phyloP scores from a whole-genome alignment of 2,113 vertebrate species.

The Cricetomys ansorgei region DNA sequence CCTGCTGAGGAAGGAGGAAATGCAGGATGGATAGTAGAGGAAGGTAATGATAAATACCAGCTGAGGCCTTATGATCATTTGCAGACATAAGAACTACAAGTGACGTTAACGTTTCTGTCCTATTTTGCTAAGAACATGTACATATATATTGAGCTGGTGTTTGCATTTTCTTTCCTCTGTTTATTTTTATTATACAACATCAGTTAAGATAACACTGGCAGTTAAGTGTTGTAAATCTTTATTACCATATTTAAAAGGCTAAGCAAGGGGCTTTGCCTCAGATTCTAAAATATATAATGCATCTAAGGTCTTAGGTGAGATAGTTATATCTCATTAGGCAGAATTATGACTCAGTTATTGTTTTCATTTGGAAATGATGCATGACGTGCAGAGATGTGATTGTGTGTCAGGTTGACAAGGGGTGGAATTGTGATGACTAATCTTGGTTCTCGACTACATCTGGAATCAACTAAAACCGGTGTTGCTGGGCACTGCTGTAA shows the following conservation, averaged over 20 bases:
- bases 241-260: not conserved
- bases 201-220: not conserved
- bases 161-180: not conserved
- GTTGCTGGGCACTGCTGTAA: not conserved
- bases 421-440: not conserved
- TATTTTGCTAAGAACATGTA: not conserved
- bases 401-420: not conserved
- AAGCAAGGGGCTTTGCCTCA: not conserved
- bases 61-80: not conserved
- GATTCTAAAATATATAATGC: no score
- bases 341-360: not conserved
- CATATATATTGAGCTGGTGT: not conserved
- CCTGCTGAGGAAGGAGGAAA: not conserved
- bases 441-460: not conserved
- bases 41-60: not conserved
- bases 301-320: not conserved
- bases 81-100: not conserved
- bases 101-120: not conserved
- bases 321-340: not conserved
- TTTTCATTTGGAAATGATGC: not conserved
- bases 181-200: not conserved
- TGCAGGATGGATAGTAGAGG: not conserved
- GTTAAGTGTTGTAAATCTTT: not conserved
- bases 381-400: no score
- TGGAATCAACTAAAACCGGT: not conserved